Evolutionary conservation across 2,888 invertebrate genomes (phyloP), one percentile per base, ranked within the genome.

Genomic region (Scrobipalpa atriplicella): DNA sequence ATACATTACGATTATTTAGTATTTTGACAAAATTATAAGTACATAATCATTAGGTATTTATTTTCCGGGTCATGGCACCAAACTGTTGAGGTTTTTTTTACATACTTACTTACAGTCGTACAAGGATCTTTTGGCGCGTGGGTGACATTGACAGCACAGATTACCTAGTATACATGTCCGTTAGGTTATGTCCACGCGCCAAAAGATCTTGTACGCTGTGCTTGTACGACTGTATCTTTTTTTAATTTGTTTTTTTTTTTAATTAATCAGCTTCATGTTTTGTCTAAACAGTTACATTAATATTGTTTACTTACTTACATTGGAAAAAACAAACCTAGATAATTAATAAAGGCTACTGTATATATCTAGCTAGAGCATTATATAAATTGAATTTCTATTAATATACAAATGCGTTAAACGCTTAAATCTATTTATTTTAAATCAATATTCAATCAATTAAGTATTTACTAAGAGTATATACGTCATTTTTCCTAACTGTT

Each of bases 391-490:
- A 16, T 58, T 36, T 38, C 58, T 58, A 58, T 58, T 16, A 36
- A 58, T 58, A 36, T 58, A 58, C 58, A 58, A 11, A n/a, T 16
- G 58, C 58, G 58, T 58, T 36, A 38, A 8, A 58, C 58, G 58
- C 58, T 16, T 38, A 58, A 16, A 21, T 2, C 54, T 56, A 56
- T 13, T 21, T 56, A 29, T 21, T 56, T 21, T 56, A 21, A 56
- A n/a, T n/a, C n/a, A 21, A 21, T 29, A 56, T 56, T 56, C 21
- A 6, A 56, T 29, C n/a, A 56, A 56, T 21, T 56, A 21, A 47
- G n/a, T 54, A 54, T 21, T 21, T 54, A 29, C 18, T 54, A 54
- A 1, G 54, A 54, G 54, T 54, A 54, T 54, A 54, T 54, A 21
- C 21, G 54, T 21, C 11, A 11, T 0, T 29, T 21, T 56, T 21